These are phyloP conservation scores for Vanessa tameamea DNA, from an alignment of 1,140 invertebrate species.

Conservation along the genomic window DNA sequence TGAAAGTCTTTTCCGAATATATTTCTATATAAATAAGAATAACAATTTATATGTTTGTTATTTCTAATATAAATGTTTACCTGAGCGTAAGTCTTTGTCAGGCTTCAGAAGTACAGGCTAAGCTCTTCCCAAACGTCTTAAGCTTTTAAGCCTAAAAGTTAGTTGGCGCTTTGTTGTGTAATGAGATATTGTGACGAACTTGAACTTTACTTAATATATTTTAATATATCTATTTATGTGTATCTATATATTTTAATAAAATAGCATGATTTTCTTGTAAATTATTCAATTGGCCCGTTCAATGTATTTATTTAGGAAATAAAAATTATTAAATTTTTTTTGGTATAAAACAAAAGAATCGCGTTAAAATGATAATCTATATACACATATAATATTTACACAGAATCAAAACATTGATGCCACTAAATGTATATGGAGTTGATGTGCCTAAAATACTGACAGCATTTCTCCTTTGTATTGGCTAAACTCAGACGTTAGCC, in stretches of 20 bases:
- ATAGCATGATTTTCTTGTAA: not conserved
- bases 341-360: too few relatives aligned
- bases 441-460: too few relatives aligned
- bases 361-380: too few relatives aligned
- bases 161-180: conserved; percentile 20
- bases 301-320: too few relatives aligned
- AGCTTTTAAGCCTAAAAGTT: conserved; percentile 32
- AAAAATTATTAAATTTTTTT: too few relatives aligned
- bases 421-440: too few relatives aligned
- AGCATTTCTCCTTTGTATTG: too few relatives aligned
- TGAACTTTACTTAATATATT: conserved; percentile 17
- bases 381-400: too few relatives aligned
- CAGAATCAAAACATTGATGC: too few relatives aligned
- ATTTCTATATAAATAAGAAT: not conserved
- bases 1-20: too few relatives aligned
- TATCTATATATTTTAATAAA: too few relatives aligned
- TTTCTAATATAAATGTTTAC: conserved; percentile 11
- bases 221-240: not conserved
- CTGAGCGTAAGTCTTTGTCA: conserved; percentile 11
- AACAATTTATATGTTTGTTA: conserved; percentile 4
- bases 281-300: not conserved
- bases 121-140: conserved; percentile 24
- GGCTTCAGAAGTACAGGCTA: conserved; percentile 16
- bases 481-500: too few relatives aligned
- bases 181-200: conserved; percentile 26